Base-by-base conservation (phyloP, 2,797 vertebrate genomes). In the Malurus leucopterus region DNA sequence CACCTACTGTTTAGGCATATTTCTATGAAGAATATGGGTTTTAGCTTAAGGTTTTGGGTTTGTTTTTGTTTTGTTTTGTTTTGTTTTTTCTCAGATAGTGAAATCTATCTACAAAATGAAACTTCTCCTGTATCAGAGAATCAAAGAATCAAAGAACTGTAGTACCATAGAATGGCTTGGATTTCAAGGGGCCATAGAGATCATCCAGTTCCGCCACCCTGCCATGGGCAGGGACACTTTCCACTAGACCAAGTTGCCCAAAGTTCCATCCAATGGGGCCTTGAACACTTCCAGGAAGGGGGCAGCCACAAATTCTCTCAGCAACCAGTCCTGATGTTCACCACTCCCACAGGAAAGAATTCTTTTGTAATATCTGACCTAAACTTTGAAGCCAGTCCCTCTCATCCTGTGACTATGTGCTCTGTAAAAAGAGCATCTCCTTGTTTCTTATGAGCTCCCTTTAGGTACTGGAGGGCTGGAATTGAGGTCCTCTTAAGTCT, bases 261-360 rank as follows among this genome's bases (percentile, higher is more conserved):
- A 40, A 36, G 13, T 13, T 20, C 24, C 4, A 2, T 41, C 15
- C 59, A 69, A 29, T 8, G 5, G 27, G 32, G 2, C 29, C 11
- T 65, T 51, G 24, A 58, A 51, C 14, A 30, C 11, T 78, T 44
- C 2, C 6, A 21, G 20, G 20, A 22, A n/a, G 20, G 15, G n/a
- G 8, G 41, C 3, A 44, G 2, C 2, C 20, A 38, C 13, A 44
- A 3, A 29, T 32, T 63, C 13, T 50, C 38, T 70, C 0, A 0
- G 16, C 16, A 50, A 7, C 3, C 15, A 63, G 4, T 43, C 38
- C 14, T 17, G 2, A 12, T 36, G 27, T 11, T 70, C 9, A 57
- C 11, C n/a, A 57, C 7, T 15, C 34, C 38, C 23, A 21, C 9
- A 57, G 19, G 6, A 29, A 57, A 38, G 29, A 50, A 50, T 32